These are phyloP conservation scores for Molanna angustata DNA, from an alignment of 2,888 invertebrate genomes.

Conservation along the genomic window DNA sequence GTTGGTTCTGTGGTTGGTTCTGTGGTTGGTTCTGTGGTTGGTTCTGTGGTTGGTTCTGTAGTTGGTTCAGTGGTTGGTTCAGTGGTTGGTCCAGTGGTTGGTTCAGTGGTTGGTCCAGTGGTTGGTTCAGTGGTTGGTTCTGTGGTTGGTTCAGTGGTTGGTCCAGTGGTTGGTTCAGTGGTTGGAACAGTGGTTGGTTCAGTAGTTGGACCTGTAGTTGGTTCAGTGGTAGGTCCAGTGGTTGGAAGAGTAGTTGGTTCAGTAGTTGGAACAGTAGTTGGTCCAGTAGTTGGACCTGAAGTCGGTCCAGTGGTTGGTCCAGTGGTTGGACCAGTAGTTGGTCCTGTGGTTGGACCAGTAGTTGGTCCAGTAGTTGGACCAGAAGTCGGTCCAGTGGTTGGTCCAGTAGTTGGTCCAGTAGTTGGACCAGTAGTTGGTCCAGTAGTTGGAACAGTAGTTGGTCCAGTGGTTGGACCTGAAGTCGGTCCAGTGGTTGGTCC, in stretches of 20 bases:
- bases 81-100: background rate
- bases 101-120: background rate
- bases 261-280: background rate
- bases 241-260: background rate
- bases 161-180: background rate
- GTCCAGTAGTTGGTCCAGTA: background rate
- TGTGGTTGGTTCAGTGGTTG: background rate
- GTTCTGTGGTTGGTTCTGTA: background rate
- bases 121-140: background rate
- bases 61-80: background rate
- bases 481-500: background rate
- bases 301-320: background rate
- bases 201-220: background rate
- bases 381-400: background rate
- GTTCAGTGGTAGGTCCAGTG: background rate
- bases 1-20: background rate
- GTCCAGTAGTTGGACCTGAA: background rate
- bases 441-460: background rate
- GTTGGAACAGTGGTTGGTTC: background rate
- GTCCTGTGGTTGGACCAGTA: background rate
- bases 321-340: background rate
- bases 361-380: background rate
- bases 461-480: background rate
- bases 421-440: background rate
- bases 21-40: constrained; percentile 1